Evolutionary conservation across 2,113 vertebrate species (phyloP).

Genomic region (Callipepla californica): DNA sequence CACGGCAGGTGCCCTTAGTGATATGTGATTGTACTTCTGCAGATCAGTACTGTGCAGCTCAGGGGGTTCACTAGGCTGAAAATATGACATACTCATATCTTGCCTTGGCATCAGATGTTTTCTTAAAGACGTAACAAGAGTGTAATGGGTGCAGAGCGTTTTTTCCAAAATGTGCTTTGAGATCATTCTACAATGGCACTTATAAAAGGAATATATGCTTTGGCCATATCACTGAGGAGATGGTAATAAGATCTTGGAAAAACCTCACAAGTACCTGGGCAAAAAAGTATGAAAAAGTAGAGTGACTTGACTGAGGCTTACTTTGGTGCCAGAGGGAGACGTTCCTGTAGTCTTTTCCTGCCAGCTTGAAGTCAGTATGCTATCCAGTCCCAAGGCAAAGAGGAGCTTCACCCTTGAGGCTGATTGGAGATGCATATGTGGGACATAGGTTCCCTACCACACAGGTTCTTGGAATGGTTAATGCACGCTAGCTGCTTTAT

Average conservation of each 20-base stretch:
- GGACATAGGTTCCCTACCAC: background rate
- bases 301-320: background rate
- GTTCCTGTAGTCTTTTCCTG: background rate
- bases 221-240: background rate
- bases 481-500: background rate
- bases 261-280: background rate
- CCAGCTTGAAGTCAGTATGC: accelerated
- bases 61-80: background rate
- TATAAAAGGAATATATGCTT: background rate
- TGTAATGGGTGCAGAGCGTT: background rate
- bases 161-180: background rate
- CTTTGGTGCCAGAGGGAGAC: background rate
- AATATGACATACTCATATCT: background rate
- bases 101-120: accelerated
- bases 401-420: background rate
- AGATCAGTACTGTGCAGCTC: background rate
- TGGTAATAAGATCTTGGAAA: background rate
- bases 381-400: background rate
- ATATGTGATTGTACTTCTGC: accelerated
- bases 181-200: accelerated
- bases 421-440: background rate
- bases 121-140: background rate
- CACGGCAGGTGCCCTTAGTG: background rate
- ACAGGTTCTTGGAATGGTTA: background rate
- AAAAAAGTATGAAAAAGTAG: background rate